A percentile compares a stretch with the other conserved stretches of the same genome.
These are phyloP conservation scores for Sinelater perroti DNA, from an alignment of 2,888 invertebrate genomes.

Conservation along the genomic window DNA sequence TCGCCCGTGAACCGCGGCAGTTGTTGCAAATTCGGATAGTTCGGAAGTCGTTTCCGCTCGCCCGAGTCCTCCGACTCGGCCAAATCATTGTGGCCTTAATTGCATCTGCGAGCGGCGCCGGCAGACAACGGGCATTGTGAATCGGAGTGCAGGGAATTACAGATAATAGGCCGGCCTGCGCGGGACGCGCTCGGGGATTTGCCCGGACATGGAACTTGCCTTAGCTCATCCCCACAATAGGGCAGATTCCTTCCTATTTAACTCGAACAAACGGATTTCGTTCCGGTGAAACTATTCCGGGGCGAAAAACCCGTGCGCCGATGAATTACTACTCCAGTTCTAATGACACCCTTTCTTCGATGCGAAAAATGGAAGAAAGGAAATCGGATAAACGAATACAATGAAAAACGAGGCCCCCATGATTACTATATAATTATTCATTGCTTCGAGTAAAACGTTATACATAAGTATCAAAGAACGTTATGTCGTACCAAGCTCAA, in stretches of 20 bases:
- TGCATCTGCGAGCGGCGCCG: conserved; percentile 48
- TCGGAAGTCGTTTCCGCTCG: conserved; percentile 21
- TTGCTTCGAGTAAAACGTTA: no score
- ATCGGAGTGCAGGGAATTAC: conserved; percentile 53
- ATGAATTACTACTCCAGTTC: no score
- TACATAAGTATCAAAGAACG: no score
- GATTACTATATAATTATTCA: no score
- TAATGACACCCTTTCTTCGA: no score
- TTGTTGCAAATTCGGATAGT: conserved; percentile 28
- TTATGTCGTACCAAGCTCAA: no score
- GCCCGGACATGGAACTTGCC: conserved; percentile 47
- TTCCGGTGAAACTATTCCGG: conserved; percentile 46
- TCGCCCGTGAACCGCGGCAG: conserved; percentile 19
- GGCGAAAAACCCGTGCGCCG: conserved; percentile 39
- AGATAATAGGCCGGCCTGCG: conserved; percentile 50
- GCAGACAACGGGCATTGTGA: conserved; percentile 54
- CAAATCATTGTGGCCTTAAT: conserved; percentile 53
- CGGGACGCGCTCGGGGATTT: conserved; percentile 48
- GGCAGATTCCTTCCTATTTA: conserved; percentile 51
- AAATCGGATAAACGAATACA: no score
- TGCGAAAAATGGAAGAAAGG: no score
- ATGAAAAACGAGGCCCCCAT: no score
- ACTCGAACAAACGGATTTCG: conserved; percentile 49
- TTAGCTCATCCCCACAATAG: conserved; percentile 44
- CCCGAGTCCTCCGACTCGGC: conserved; percentile 37